phyloP scores from a whole-genome alignment of 2,113 vertebrate species.

The Ploceus nigricollis region DNA sequence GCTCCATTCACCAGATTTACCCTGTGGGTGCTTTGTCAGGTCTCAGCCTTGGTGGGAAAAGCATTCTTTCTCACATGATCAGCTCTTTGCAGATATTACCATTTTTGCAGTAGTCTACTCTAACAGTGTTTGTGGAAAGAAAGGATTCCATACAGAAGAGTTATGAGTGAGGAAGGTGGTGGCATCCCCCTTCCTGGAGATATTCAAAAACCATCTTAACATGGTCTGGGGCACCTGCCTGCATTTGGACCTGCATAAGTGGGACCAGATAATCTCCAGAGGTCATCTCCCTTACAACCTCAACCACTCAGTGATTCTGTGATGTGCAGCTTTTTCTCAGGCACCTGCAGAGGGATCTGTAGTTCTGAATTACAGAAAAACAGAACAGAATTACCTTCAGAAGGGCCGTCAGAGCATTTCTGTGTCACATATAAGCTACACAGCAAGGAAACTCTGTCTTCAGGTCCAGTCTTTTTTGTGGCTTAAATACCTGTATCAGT shows the following conservation, averaged over 20 bases:
- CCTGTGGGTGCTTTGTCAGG: neutral
- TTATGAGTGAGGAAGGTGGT: neutral
- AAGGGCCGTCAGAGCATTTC: neutral
- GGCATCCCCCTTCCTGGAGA: neutral
- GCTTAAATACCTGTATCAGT: neutral
- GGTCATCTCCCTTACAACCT: neutral
- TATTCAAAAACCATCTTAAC: neutral
- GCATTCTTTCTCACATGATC: neutral
- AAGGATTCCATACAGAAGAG: neutral
- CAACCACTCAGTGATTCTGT: neutral
- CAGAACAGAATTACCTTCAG: neutral
- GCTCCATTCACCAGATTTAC: neutral
- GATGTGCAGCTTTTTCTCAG: neutral
- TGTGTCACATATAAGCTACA: neutral
- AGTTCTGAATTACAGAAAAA: neutral
- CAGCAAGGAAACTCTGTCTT: neutral
- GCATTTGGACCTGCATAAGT: neutral
- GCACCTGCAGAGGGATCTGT: neutral
- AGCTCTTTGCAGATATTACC: neutral
- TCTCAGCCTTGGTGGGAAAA: conserved; percentile 11
- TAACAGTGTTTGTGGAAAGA: neutral
- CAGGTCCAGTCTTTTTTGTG: neutral
- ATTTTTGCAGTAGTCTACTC: neutral
- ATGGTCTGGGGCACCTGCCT: neutral
- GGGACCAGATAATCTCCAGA: neutral